Conservation (phyloP, 2,888 invertebrate genomes). For the Watsonalla cultraria region DNA sequence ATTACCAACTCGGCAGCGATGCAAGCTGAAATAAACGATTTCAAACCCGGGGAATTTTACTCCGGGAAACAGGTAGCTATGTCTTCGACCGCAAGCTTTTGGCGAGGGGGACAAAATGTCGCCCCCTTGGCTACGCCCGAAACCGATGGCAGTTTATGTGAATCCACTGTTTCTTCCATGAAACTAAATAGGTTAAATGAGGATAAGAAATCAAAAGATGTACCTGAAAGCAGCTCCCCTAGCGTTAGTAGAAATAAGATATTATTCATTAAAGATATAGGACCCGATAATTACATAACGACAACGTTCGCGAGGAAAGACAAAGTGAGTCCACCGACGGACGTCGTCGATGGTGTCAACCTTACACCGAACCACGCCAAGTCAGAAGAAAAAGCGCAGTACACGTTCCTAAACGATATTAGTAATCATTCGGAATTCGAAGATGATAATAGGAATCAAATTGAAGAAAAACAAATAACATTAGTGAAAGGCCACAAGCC, state of each 20-base stretch:
- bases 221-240: slow-evolving; percentile 60
- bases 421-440: slow-evolving; percentile 71
- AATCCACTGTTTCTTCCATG: slow-evolving; percentile 73
- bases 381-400: slow-evolving; percentile 72
- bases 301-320: slow-evolving; percentile 79
- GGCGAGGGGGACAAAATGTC: slow-evolving; percentile 62
- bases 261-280: slow-evolving; percentile 82
- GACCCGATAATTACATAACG: slow-evolving; percentile 86
- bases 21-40: slow-evolving; percentile 63
- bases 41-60: slow-evolving; percentile 74
- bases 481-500: slow-evolving; percentile 82
- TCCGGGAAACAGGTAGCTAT: slow-evolving; percentile 58
- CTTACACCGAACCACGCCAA: slow-evolving; percentile 61
- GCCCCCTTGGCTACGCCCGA: slow-evolving; percentile 81
- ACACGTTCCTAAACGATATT: slow-evolving; percentile 68
- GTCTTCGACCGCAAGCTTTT: slow-evolving; percentile 61
- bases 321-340: slow-evolving; percentile 42
- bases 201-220: slow-evolving; percentile 62
- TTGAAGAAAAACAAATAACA: slow-evolving; percentile 71
- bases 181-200: slow-evolving; percentile 69
- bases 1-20: slow-evolving; percentile 64
- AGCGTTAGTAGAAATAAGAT: slow-evolving; percentile 75
- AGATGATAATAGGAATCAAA: slow-evolving; percentile 71
- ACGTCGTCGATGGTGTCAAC: slow-evolving; percentile 49
- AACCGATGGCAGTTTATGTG: slow-evolving; percentile 79